phyloP scores from a whole-genome alignment of 2,797 vertebrate species.

The Muraenolepis orangiensis region DNA sequence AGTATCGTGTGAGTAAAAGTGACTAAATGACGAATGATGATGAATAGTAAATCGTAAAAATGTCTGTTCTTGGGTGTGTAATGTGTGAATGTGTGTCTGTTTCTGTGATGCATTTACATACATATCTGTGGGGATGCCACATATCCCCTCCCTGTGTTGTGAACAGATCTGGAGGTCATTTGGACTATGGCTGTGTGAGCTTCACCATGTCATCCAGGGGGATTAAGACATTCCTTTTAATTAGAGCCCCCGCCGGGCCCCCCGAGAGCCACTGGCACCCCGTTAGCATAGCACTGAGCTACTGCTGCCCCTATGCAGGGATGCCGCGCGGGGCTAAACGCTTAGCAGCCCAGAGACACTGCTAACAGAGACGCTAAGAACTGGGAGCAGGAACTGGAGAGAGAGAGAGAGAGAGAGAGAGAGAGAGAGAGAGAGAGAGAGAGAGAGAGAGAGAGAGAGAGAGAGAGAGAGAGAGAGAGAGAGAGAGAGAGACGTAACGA shows the following conservation, averaged over 20 bases:
- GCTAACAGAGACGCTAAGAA: background rate
- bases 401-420: background rate
- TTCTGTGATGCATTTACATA: conserved; percentile 18
- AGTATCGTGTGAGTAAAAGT: no score
- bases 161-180: conserved; percentile 56
- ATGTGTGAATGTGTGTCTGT: background rate
- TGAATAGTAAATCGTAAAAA: background rate
- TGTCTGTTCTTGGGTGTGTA: background rate
- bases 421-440: background rate
- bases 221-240: conserved; percentile 68
- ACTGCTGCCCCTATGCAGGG: background rate
- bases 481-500: conserved; percentile 10
- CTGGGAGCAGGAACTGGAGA: conserved; percentile 26
- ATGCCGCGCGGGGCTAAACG: background rate
- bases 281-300: background rate
- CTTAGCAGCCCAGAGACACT: background rate
- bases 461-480: conserved; percentile 29
- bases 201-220: conserved; percentile 15
- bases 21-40: background rate
- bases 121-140: conserved; percentile 11
- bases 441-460: background rate
- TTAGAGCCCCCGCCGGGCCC: conserved; percentile 58
- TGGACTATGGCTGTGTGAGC: conserved; percentile 51
- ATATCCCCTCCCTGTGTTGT: conserved; percentile 42
- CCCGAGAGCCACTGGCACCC: conserved; percentile 22